Percentiles rank a stretch among this genome's conserved stretches.
phyloP scores from a whole-genome alignment of 1,140 invertebrate genomes.

The Orchestia grillus region DNA sequence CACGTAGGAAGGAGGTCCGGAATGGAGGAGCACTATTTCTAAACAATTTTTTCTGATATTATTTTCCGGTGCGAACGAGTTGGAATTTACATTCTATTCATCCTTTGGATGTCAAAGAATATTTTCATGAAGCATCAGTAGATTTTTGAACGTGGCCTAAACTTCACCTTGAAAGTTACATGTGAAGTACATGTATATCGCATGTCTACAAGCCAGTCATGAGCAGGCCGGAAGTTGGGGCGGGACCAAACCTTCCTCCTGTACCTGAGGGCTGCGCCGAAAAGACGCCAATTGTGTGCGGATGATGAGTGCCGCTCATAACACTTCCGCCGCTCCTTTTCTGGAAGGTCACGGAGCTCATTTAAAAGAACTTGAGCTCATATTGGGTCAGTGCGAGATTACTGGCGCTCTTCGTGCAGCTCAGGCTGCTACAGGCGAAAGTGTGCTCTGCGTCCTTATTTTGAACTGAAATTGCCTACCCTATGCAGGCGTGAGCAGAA shows the following conservation, averaged over 20 bases:
- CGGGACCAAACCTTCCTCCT: not conserved
- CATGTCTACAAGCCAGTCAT: not conserved
- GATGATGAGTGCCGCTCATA: constrained; percentile 13
- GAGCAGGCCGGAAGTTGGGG: not conserved
- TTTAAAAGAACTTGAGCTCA: constrained; percentile 15
- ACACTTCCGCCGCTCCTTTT: constrained; percentile 19
- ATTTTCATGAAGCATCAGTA: not conserved
- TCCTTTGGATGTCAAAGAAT: no score
- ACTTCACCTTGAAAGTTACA: not conserved
- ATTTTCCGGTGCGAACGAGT: not conserved
- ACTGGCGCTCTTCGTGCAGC: not conserved
- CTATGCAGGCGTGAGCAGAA: not conserved
- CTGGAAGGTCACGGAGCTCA: not conserved
- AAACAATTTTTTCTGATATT: not conserved
- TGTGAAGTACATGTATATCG: not conserved
- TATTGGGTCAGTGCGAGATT: not conserved
- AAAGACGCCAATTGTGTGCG: constrained; percentile 12
- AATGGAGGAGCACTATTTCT: not conserved
- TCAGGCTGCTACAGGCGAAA: not conserved
- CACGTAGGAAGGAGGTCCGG: not conserved
- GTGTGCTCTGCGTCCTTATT: not conserved
- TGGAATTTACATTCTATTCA: not conserved
- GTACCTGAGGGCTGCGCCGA: not conserved
- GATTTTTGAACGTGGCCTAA: not conserved
- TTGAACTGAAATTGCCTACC: not conserved